Evolutionary conservation across 92 coral and sea anemone genomes (phyloP).

Genomic region (Phymanthus crucifer): DNA sequence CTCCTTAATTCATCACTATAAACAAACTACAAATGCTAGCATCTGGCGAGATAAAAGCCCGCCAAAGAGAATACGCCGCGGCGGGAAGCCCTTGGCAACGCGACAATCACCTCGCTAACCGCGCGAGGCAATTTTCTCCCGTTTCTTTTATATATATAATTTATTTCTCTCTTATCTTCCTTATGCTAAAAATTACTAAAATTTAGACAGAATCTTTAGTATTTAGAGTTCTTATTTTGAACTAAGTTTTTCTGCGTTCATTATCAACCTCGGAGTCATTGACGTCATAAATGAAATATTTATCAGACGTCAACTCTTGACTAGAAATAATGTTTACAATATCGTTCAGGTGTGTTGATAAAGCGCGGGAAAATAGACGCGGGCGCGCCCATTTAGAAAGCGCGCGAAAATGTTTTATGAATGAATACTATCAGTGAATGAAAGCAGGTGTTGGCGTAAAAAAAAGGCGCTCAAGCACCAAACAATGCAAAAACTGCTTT

Average conservation of each 20-base stretch:
- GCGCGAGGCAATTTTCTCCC: background rate
- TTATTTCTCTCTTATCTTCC: no score
- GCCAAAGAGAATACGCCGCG: conserved; percentile 8
- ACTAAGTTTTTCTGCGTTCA: background rate
- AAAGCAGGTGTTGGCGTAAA: conserved; percentile 8
- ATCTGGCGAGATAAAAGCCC: conserved; percentile 18
- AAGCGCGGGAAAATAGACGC: conserved; percentile 28
- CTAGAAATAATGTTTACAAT: background rate
- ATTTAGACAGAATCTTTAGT: background rate
- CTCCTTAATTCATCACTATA: conserved; percentile 1
- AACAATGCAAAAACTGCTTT: background rate
- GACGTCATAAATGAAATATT: background rate
- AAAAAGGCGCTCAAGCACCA: background rate
- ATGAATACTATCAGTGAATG: background rate
- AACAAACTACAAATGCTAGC: conserved; percentile 5
- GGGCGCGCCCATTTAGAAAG: background rate
- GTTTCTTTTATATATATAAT: background rate
- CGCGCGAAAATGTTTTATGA: conserved; percentile 27
- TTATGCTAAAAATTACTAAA: no score
- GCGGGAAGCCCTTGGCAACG: conserved; percentile 9
- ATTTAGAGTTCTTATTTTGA: background rate
- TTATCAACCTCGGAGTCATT: background rate
- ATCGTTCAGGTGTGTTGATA: background rate
- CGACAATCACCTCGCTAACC: background rate
- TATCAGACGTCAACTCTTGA: background rate